Evolutionary conservation across 1,140 invertebrate species (phyloP).

Genomic region (Penaeus vannamei): DNA sequence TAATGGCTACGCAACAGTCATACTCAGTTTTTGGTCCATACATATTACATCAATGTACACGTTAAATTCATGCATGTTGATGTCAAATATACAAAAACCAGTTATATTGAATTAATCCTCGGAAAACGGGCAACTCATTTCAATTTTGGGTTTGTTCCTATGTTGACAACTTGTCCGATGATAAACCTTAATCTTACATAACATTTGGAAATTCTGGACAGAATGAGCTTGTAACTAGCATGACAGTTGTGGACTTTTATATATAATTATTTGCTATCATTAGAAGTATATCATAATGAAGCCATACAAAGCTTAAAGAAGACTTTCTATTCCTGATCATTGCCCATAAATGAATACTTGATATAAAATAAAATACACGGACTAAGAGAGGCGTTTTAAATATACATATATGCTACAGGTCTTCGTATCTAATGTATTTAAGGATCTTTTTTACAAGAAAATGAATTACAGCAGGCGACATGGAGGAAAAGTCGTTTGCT

Average conservation of each 20-base stretch:
- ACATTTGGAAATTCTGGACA: conserved; percentile 1
- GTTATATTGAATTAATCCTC: too few species aligned
- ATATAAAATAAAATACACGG: conserved; percentile 11
- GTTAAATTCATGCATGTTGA: too few species aligned
- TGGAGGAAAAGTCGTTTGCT: background rate
- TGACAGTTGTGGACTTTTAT: background rate
- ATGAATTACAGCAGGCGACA: conserved; percentile 19
- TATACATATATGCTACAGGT: too few species aligned
- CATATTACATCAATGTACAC: too few species aligned
- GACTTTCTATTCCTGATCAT: conserved; percentile 27
- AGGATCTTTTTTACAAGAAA: conserved; percentile 6
- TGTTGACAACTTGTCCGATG: too few species aligned
- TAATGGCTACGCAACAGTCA: too few species aligned
- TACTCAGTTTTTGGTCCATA: too few species aligned
- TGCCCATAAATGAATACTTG: background rate
- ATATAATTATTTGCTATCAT: conserved; percentile 1
- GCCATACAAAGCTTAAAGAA: conserved; percentile 23
- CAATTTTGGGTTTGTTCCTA: too few species aligned
- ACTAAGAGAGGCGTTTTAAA: background rate
- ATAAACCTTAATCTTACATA: background rate
- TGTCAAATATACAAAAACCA: too few species aligned
- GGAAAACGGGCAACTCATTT: too few species aligned
- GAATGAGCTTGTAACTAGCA: conserved; percentile 23
- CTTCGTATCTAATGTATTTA: too few species aligned
- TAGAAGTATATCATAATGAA: background rate